Evolutionary conservation across 2,888 invertebrate species (phyloP), one percentile per base, ranked within the genome.

Genomic region (Lycophotia porphyrea): DNA sequence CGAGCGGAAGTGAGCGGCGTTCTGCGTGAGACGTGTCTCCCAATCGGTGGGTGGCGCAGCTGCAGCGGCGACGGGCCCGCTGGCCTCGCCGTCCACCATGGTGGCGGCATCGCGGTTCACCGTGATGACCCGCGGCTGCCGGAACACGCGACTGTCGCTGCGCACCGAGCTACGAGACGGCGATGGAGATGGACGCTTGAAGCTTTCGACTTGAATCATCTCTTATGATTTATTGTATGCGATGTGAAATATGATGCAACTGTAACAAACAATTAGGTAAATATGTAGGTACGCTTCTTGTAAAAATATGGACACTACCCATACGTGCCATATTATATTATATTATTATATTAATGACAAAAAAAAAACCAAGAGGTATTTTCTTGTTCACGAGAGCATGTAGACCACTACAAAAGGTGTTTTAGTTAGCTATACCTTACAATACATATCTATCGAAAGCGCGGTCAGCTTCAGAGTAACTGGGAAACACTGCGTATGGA

Each of bases 81-180:
- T 90, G 44, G 92, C 87, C 87, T 94, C 94, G 52, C 93, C 94
- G 61, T 96, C 96, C 89, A 96, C 94, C 96, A 96, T 96, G 55
- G 96, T 96, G 80, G 96, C 92, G 21, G 95, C 96, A 88, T 96
- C 96, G 42, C 96, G 94, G 88, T 96, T 96, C 76, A 96, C 96
- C 68, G 94, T 95, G 84, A 96, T 96, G 77, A 96, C 95, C 58
- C 96, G 95, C 49, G 96, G 96, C 85, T 96, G 96, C 67, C 96
- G 94, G 76, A 93, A 93, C 71, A 93, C 93, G 61, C 95, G 92
- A 81, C 95, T 95, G 84, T 96, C 96, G 74, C 95, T 96, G 47
- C 96, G 94, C 78, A 96, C 94, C 36, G 96, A 95, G 82, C 94
- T 95, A 67, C 96, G 93, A 18, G 96, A 95, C 24, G 96, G 96